Conservation (phyloP, 2,113 vertebrate species). For the Axis porcinus region DNA sequence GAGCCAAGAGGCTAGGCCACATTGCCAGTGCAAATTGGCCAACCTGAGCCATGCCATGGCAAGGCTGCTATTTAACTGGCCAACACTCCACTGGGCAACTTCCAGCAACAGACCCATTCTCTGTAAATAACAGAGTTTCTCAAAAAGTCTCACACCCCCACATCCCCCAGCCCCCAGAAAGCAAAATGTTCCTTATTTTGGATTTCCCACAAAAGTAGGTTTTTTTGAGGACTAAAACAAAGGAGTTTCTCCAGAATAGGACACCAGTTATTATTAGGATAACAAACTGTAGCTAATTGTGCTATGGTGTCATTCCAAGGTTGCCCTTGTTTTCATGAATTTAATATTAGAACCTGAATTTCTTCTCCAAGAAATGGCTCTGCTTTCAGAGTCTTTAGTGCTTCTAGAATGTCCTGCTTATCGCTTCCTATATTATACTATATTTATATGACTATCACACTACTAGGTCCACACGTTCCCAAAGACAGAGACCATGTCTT, state of each 20-base stretch:
- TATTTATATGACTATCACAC: neutral
- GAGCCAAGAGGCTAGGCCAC: neutral
- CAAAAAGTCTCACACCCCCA: neutral
- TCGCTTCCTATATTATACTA: neutral
- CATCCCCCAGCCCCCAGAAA: neutral
- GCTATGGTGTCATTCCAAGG: neutral
- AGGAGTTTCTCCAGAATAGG: neutral
- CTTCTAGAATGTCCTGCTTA: neutral
- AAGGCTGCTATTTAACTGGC: neutral
- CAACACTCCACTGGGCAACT: neutral
- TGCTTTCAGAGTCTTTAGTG: neutral
- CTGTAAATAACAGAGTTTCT: neutral
- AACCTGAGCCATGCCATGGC: neutral
- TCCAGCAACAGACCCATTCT: neutral
- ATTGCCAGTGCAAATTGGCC: neutral
- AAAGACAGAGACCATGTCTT: neutral
- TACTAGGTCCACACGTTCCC: neutral
- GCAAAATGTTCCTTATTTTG: neutral
- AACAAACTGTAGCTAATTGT: neutral
- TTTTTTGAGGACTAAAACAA: neutral
- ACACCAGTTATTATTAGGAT: neutral
- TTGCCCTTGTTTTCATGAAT: slow-evolving; percentile 1
- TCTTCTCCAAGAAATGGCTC: slow-evolving; percentile 8
- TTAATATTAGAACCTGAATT: slow-evolving; percentile 16
- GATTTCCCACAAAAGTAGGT: neutral